Evolutionary conservation across 2,888 invertebrate genomes (phyloP).

Genomic region (Ochropleura leucogaster): DNA sequence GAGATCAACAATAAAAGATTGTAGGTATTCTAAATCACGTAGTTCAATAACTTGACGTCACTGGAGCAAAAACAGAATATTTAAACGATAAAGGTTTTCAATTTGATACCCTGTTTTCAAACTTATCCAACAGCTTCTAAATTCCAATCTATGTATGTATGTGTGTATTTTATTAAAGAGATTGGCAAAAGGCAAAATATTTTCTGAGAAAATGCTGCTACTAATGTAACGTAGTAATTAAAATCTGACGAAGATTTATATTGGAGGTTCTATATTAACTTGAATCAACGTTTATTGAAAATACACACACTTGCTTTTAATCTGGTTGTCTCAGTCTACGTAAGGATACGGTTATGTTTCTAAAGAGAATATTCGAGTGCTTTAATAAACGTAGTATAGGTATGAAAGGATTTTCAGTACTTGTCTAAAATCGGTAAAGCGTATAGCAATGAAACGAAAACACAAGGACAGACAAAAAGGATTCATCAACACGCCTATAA

Average conservation of each 20-base stretch:
- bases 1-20: background rate
- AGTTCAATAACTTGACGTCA: background rate
- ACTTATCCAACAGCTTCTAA: background rate
- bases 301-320: background rate
- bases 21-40: background rate
- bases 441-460: background rate
- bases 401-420: background rate
- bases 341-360: background rate
- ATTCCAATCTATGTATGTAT: background rate
- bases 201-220: background rate
- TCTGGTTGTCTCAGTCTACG: background rate
- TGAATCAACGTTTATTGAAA: background rate
- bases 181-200: constrained; percentile 8
- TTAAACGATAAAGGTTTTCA: background rate
- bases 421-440: background rate
- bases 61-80: background rate
- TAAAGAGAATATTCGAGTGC: background rate
- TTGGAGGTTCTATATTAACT: background rate
- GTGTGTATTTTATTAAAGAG: constrained; percentile 1
- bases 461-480: background rate
- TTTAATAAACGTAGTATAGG: background rate
- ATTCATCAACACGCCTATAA: background rate
- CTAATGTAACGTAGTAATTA: background rate
- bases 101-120: too few relatives aligned
- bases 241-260: background rate